Conservation (phyloP, 2,888 invertebrate species). For the Xanthia togata region DNA sequence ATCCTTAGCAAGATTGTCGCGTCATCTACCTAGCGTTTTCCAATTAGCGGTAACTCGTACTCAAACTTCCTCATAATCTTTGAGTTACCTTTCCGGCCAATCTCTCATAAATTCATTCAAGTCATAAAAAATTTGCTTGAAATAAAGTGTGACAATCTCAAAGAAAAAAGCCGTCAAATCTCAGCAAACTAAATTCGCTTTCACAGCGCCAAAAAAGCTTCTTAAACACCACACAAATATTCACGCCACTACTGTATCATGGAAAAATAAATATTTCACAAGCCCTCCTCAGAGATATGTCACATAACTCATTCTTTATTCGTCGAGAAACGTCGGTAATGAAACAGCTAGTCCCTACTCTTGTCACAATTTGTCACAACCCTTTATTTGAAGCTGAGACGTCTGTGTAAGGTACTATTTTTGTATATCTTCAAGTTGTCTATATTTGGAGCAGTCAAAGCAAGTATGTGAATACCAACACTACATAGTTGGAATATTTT, state of each 20-base stretch:
- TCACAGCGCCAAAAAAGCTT: conserved; percentile 17
- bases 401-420: conserved; percentile 8
- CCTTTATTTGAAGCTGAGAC: conserved; percentile 49
- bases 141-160: conserved; percentile 12
- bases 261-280: conserved; percentile 59
- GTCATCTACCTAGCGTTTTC: not conserved
- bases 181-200: conserved; percentile 18
- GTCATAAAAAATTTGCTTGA: not conserved
- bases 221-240: conserved; percentile 52
- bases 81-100: not conserved
- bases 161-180: conserved; percentile 24
- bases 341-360: conserved; percentile 54
- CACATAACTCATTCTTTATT: conserved; percentile 65
- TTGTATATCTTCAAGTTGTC: conserved; percentile 12
- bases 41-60: no score
- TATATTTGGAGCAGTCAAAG: conserved; percentile 13
- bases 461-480: not conserved
- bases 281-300: conserved; percentile 52
- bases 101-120: conserved; percentile 10
- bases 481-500: conserved; percentile 18
- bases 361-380: conserved; percentile 60
- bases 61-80: not conserved
- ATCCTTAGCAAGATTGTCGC: not conserved
- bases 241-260: conserved; percentile 54
- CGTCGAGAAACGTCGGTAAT: conserved; percentile 56